Conservation (phyloP, 2,113 vertebrate species). For the Herpailurus yagouaroundi region DNA sequence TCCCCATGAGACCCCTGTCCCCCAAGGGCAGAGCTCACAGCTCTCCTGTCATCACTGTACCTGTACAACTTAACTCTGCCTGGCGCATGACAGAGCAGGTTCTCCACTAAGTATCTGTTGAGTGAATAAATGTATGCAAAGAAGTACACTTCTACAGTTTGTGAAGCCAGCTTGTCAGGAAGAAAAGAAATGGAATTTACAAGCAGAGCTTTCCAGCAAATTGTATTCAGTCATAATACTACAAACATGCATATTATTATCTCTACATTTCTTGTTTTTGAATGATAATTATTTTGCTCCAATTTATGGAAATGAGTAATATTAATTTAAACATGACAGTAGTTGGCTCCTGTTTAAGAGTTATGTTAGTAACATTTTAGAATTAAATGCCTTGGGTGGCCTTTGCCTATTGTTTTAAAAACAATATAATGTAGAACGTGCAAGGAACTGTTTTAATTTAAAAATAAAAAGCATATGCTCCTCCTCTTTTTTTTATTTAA, state of each 20-base stretch:
- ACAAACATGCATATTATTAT: background rate
- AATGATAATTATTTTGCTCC: background rate
- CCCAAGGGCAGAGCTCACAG: background rate
- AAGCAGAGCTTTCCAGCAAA: slow-evolving; percentile 14
- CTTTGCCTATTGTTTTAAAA: background rate
- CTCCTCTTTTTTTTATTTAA: too few relatives aligned
- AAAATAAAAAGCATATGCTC: background rate
- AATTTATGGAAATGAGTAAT: background rate
- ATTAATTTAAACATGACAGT: background rate
- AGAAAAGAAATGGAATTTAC: slow-evolving; percentile 10
- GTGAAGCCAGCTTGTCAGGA: background rate
- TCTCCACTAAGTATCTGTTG: background rate
- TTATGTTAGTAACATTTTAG: background rate
- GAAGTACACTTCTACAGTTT: background rate
- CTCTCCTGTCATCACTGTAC: background rate
- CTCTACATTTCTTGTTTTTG: background rate
- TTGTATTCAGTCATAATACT: background rate
- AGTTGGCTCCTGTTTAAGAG: slow-evolving; percentile 47
- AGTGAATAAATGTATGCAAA: background rate
- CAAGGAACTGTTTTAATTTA: background rate
- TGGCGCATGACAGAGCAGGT: background rate
- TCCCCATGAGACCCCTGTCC: too few relatives aligned
- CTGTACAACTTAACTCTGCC: too few relatives aligned
- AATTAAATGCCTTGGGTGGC: background rate
- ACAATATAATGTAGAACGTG: background rate